phyloP scores from a whole-genome alignment of 2,797 vertebrate species.

The Tympanoctomys barrerae region DNA sequence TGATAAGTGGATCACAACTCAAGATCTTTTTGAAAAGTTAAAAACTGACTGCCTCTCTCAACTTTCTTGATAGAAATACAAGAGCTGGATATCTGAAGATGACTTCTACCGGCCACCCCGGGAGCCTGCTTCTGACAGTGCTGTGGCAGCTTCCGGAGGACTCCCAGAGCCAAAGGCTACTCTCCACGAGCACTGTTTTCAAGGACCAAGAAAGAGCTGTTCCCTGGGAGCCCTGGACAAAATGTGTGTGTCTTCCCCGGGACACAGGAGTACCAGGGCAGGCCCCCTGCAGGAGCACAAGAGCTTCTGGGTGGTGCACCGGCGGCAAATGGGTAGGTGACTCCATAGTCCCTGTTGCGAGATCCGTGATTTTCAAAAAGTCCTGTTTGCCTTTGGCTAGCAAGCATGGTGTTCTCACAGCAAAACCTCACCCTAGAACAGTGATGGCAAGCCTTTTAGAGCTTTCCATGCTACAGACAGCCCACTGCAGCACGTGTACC shows the following conservation, averaged over 20 bases:
- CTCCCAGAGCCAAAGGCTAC: neutral
- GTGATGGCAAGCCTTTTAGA: neutral
- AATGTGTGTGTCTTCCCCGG: constrained; percentile 49
- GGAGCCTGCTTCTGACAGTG: constrained; percentile 68
- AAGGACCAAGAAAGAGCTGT: constrained; percentile 61
- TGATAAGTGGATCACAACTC: neutral
- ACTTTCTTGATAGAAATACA: constrained; percentile 88
- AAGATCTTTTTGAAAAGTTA: neutral
- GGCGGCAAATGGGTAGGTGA: constrained; percentile 94
- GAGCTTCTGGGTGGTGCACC: constrained; percentile 92
- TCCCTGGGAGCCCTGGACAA: constrained; percentile 72
- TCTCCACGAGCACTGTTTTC: constrained; percentile 63
- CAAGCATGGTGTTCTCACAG: neutral
- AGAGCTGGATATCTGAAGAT: constrained; percentile 97
- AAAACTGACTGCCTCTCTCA: neutral
- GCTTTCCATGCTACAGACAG: neutral
- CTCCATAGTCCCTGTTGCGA: rapidly evolving
- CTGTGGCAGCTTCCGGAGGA: constrained; percentile 66
- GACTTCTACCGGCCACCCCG: constrained; percentile 93
- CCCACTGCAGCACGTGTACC: neutral
- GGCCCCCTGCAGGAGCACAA: constrained; percentile 72
- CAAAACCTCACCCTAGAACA: neutral
- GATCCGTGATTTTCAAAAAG: neutral
- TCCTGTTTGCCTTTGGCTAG: neutral
- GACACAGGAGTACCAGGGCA: constrained; percentile 2